Evolutionary conservation across 2,113 vertebrate species (phyloP), one percentile per base, ranked within the genome.

Genomic region (Paedocypris sp.): DNA sequence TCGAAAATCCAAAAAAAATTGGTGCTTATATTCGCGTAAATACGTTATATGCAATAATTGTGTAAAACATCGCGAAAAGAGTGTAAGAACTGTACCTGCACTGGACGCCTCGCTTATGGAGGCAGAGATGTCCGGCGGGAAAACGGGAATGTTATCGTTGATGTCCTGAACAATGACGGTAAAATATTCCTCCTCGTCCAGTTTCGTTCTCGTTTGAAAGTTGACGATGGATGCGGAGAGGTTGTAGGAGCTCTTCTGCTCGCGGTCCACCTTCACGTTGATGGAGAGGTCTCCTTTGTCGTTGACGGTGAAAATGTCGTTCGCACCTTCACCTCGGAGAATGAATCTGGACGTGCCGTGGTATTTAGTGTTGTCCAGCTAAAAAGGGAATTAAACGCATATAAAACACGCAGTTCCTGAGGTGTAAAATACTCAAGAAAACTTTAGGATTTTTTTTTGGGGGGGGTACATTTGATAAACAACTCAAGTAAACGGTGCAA

Each of bases 131-230:
- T 50, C 68, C 33, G 67, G 72, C 0, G 78, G 72, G 67, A 99
- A 99, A 33, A 87, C 75, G 0, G 95, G 95, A 2, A 5, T 78
- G 4, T 98, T 91, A 80, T 99, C 95, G 1, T 99, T 97, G 46
- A 97, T 76, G 1, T 99, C 95, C 0, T 79, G 79, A 10, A 99
- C 87, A 20, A 88, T 85, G 59, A 99, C 83, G 0, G 73, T 73
- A 73, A 99, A 99, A 0, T 66, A 71, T 6, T 87, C 88, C 0
- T 86, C 67, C 0, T 75, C 43, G 9, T 96, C 94, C 31, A 97
- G 62, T n/a, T 78, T 12, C 9, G 2, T 3, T 5, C 60, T 67
- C 50, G 76, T 82, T n/a, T 62, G 64, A 6, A 50, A 74, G 66
- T 96, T 81, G 1, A 81, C 82, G 46, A 95, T 79, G 16, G 69